A percentile compares a stretch with the other conserved stretches of the same genome.
These are phyloP conservation scores for Micoletzkya japonica DNA, from an alignment of 2,888 invertebrate species.

Conservation along the genomic window DNA sequence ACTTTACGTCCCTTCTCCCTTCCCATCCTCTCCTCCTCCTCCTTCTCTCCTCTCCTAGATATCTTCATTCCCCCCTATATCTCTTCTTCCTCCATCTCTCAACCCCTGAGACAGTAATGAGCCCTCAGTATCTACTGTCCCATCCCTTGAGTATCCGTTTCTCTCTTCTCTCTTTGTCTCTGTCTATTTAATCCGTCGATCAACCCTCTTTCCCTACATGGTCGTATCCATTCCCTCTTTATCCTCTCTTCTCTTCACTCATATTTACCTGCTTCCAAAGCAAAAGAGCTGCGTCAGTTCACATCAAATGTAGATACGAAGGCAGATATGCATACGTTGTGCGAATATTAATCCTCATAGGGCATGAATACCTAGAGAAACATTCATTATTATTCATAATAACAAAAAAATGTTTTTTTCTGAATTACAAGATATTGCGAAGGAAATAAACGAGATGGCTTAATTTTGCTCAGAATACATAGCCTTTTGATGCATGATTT, in stretches of 20 bases:
- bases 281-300: too few species aligned
- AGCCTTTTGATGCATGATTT: neutral
- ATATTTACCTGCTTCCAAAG: too few species aligned
- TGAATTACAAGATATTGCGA: too few species aligned
- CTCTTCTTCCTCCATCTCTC: constrained; percentile 6
- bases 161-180: neutral
- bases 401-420: too few species aligned
- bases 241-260: neutral
- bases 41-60: constrained; percentile 7
- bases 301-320: too few species aligned
- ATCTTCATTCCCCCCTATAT: constrained; percentile 1
- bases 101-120: neutral
- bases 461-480: too few species aligned
- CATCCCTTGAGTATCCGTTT: too few species aligned
- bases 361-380: too few species aligned
- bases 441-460: too few species aligned
- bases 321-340: too few species aligned
- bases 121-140: constrained; percentile 10
- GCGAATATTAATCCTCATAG: too few species aligned
- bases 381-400: too few species aligned
- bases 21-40: constrained; percentile 7
- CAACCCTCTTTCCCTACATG: neutral
- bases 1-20: neutral
- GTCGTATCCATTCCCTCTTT: neutral
- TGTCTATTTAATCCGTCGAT: neutral